Evolutionary conservation across 1,140 invertebrate species (phyloP), one percentile per base, ranked within the genome.

Genomic region (Trichonephila inaurata): DNA sequence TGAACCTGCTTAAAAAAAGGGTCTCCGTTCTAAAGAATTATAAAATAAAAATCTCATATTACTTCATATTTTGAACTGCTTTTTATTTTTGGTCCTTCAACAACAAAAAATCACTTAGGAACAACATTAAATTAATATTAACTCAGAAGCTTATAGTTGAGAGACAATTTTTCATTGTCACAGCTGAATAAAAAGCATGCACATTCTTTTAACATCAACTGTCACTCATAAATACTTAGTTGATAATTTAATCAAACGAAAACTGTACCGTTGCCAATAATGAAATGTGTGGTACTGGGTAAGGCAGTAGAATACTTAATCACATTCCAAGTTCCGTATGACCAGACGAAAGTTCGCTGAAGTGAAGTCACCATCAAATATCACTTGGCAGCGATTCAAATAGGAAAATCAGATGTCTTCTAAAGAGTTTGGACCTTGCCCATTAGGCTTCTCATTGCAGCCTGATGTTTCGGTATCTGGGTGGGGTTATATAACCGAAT

Each of bases 331-430:
- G 72, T 40, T 77, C 72, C 72, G 33, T 77, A 7, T 16, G 14
- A 40, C 72, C 19, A 77, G 33, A 33, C 24, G 72, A 77, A 40
- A 10, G 66, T 69, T 24, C 21, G 66, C 72, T 40, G 12, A 77
- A 77, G 72, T 77, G 72, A 77, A 77, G 33, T 77, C 33, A 77
- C 33, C 72, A 77, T 77, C 72, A 77, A 33, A 40, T 77, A 77
- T 77, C 72, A 19, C 28, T 77, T 77, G 72, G 72, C 72, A 77
- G 18, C 16, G 28, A 14, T 40, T 77, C 72, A 77, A 77, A 33
- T 33, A 77, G 69, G 24, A 77, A 77, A 77, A 77, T 40, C 72
- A 40, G 72, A 77, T 33, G 28, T 77, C 72, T 77, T 2, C 16
- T 64, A 51, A 51, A 51, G 51, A 51, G 51, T 51, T 51, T 51